Percentiles rank a stretch among this genome's conserved stretches.
These are phyloP conservation scores for Sphyrna mokarran DNA, from an alignment of 2,113 vertebrate species.

Conservation along the genomic window DNA sequence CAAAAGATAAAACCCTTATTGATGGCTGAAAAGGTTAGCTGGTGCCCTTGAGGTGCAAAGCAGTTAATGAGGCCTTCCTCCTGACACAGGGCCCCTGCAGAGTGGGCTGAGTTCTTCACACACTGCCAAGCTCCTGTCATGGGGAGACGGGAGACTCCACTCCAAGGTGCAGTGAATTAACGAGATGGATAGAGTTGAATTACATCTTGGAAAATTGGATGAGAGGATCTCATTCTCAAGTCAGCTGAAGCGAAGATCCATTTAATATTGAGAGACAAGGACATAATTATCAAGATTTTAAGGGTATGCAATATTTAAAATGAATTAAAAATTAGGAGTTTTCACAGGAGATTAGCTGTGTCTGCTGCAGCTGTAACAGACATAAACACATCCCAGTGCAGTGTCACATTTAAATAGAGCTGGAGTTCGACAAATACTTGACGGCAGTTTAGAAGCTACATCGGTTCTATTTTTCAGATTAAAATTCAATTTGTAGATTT, in stretches of 20 bases:
- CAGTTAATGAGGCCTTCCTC: constrained; percentile 37
- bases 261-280: background rate
- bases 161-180: constrained; percentile 14
- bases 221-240: constrained; percentile 9
- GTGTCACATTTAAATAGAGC: constrained; percentile 11
- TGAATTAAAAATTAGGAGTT: constrained; percentile 9
- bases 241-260: constrained; percentile 12
- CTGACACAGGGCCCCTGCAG: constrained; percentile 27
- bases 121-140: constrained; percentile 32
- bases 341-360: background rate
- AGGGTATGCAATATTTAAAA: background rate
- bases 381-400: background rate
- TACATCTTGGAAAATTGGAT: constrained; percentile 24
- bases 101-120: constrained; percentile 36
- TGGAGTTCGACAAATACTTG: background rate
- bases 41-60: constrained; percentile 34
- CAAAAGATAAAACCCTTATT: constrained; percentile 29
- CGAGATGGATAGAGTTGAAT: constrained; percentile 28
- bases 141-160: constrained; percentile 24
- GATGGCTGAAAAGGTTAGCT: constrained; percentile 35
- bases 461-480: background rate
- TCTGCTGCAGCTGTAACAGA: background rate
- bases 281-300: constrained; percentile 6
- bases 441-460: background rate
- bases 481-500: background rate